Percentiles rank a stretch among this genome's conserved stretches.
Conservation (phyloP, 1,140 invertebrate species). For the Heterodera carotae region DNA sequence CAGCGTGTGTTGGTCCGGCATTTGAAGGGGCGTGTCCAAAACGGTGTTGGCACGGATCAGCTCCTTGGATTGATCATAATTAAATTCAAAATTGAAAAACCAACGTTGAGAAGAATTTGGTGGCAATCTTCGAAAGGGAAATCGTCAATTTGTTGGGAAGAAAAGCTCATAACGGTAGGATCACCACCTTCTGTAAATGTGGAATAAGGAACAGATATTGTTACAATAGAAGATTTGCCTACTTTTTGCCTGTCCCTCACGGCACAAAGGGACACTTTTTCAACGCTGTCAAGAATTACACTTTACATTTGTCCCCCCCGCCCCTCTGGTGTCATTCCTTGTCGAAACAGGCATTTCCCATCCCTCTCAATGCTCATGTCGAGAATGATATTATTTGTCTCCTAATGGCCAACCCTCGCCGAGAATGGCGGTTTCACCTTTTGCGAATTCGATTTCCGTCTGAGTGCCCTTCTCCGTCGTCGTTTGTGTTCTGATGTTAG, state of each 20-base stretch:
- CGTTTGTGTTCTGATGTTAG: not conserved
- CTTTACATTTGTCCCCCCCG: too few species aligned
- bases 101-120: not conserved
- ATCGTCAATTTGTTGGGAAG: not conserved
- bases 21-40: not conserved
- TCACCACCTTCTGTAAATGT: too few species aligned
- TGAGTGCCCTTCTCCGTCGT: not conserved
- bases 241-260: too few species aligned
- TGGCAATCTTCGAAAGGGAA: not conserved
- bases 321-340: too few species aligned
- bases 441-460: not conserved
- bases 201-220: not conserved
- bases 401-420: too few species aligned
- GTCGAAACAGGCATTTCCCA: not conserved
- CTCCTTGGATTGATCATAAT: not conserved
- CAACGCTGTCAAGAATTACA: too few species aligned
- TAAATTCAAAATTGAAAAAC: not conserved
- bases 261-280: too few species aligned
- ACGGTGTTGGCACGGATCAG: constrained; percentile 1
- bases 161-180: not conserved
- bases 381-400: not conserved
- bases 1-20: not conserved
- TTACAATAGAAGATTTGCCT: too few species aligned
- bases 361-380: not conserved
- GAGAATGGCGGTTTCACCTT: too few species aligned